Evolutionary conservation across 2,113 vertebrate genomes (phyloP), one percentile per base, ranked within the genome.

Genomic region (Poeciliopsis retropinna): DNA sequence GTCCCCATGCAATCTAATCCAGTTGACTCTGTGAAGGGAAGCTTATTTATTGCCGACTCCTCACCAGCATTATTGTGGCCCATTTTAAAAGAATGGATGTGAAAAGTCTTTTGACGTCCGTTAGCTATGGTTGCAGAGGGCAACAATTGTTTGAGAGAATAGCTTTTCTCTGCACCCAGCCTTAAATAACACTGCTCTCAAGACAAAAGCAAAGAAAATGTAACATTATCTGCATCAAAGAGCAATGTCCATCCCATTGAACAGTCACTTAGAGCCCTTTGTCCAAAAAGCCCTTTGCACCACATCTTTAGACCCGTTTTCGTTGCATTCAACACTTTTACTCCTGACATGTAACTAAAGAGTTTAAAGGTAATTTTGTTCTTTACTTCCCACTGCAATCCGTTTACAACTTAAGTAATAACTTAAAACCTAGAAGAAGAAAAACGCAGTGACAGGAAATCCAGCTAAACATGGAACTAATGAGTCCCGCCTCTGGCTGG

Each of bases 131-230:
- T 84, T 89, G 90, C 82, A 70, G 64, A 47, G 82, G 67, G 54
- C 70, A 93, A 96, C 91, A 95, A 93, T 91, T 88, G 91, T 30
- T 93, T 96, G 89, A 96, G 95, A 94, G 72, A 81, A 89, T 92
- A 86, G 67, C 87, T 90, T 89, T 94, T 94, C 93, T 94, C 67
- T 88, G 87, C 73, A 72, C 80, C 78, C 85, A 80, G 83, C 81
- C 91, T 85, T 92, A 85, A 94, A 94, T 89, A 95, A 91, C 73
- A 80, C 70, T 84, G 85, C 92, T 88, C 88, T 87, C 85, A 37
- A 72, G 67, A 94, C 93, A 95, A 95, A 96, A 95, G 92, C 80
- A 85, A 85, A 85, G 89, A 81, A 83, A 93, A 88, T 87, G 94
- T 90, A 95, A 96, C 88, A 89, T 87, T 85, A 94, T 93, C 89